Base-by-base conservation (phyloP, 1,140 invertebrate genomes). In the Acromyrmex heyeri region DNA sequence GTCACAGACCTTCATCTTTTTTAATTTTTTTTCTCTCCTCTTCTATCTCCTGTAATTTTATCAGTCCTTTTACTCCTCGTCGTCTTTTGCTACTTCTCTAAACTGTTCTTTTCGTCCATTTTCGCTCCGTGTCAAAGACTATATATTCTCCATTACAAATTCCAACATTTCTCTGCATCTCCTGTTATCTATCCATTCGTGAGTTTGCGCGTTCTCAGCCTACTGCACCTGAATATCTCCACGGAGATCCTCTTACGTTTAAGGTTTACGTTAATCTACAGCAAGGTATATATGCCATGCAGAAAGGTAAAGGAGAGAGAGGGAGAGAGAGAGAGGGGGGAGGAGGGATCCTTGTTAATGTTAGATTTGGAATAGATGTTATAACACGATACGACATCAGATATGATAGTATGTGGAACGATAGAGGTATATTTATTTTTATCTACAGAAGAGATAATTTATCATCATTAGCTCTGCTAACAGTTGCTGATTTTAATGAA, bases 211-310 rank as follows among this genome's bases (percentile, higher is more conserved):
- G 55, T 72, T 81, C 78, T 70, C 77, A 67, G 76, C 67, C 61
- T 64, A 82, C 57, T 48, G 18, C 38, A 65, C 48, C 24, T 82
- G 78, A 86, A 70, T 81, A 81, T 83, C 78, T 86, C 69, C 50
- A 69, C 34, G 24, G 10, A 48, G 82, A 87, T 78, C 75, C 75
- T 87, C 83, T 86, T 87, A 87, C 67, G 27, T 79, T 86, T 85
- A 78, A 79, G 83, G 55, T 86, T 70, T 78, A 79, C 86, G 14
- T 67, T 86, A 76, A 86, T 86, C 79, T 50, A 21, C 27, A 44
- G 48, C 50, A 34, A 48, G 21, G 14, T 50, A 16, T 50, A 50
- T 16, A 50, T 50, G 38, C 12, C 44, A 21, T 38, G 30, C 27
- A 48, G 61, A 53, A 48, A 65, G 24, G 21, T 55, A 61, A 4